Evolutionary conservation across 2,888 invertebrate genomes (phyloP), one percentile per base, ranked within the genome.

Genomic region (Melipona beecheii): DNA sequence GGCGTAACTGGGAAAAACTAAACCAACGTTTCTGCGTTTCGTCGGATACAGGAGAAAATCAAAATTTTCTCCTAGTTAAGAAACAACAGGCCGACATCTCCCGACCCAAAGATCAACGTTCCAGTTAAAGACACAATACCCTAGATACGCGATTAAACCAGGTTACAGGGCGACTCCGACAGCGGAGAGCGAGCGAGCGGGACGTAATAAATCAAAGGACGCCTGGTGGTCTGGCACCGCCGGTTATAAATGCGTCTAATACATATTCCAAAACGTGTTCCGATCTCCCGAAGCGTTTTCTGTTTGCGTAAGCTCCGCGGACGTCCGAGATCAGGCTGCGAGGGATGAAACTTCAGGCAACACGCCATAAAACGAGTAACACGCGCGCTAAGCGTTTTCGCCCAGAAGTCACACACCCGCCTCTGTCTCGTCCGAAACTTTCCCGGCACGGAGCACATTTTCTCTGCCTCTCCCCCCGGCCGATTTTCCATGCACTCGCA

Each of bases 341-440:
- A n/a, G 6, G 15, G 86, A 50, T 82, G 75, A 84, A 82, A 83
- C 36, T 89, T 90, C 87, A 90, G 90, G 90, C 91, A 91, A 82
- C 54, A 81, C 83, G 90, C 90, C 90, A 91, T 89, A 85, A 91
- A 91, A 89, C 86, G 84, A 75, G 78, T 80, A 84, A 83, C 84
- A 84, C 84, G 56, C 15, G 83, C 86, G 84, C 86, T 87, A 87
- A 87, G 86, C 89, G 87, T 86, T 78, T 79, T 80, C 84, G 80
- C 71, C 88, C 78, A 70, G 79, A 74, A 83, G 81, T 75, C 83
- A 77, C 79, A 19, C 62, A 36, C 36, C 36, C 36, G 36, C 36
- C 36, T 4, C 31, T 36, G 6, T 36, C 19, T 27, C 27, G 19
- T 19, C n/a, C 69, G 31, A 56, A 70, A 78, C 56, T 73, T 81